Evolutionary conservation across 2,797 vertebrate species (phyloP), one percentile per base, ranked within the genome.

Genomic region (Botia almorhae): DNA sequence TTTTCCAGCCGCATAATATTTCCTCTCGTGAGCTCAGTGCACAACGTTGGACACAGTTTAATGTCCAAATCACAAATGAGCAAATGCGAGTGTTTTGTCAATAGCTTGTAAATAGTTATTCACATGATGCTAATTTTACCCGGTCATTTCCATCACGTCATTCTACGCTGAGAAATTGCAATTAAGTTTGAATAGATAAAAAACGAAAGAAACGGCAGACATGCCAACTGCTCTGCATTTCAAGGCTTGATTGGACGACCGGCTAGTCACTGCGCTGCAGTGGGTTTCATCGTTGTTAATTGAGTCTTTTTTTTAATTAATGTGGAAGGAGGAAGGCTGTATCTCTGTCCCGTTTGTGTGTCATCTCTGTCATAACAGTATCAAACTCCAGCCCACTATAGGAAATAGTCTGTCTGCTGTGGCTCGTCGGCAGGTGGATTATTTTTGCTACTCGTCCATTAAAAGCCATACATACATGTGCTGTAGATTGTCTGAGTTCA

Each of bases 301-400:
- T 94, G 93, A 94, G 93, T 92, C 92, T 92, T 93, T 29, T 29
- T 93, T 93, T 94, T 94, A 94, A 94, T 94, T 94, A 94, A 94
- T 93, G 91, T 94, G 91, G 91, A 93, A 93, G 92, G 91, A 80
- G 91, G 90, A 92, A 91, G 88, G 89, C 90, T 86, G 87, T 91
- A 93, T 93, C 91, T 92, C 90, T 89, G 90, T 92, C 90, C 92
- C 88, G 90, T 92, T 89, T 91, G 87, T 90, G 88, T 86, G 85
- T 91, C 90, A 89, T 85, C 89, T 91, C 91, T 90, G 91, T 92
- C 91, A 92, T 90, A 92, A 91, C 89, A 90, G 87, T 91, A 91
- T 91, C 90, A 91, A 90, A 90, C 88, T 87, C 85, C 87, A 63
- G 69, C 88, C 87, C 73, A 81, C 85, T 77, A 86, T 87, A 85